Base-by-base conservation (phyloP, 2,888 invertebrate species). In the Oasisia sp. region DNA sequence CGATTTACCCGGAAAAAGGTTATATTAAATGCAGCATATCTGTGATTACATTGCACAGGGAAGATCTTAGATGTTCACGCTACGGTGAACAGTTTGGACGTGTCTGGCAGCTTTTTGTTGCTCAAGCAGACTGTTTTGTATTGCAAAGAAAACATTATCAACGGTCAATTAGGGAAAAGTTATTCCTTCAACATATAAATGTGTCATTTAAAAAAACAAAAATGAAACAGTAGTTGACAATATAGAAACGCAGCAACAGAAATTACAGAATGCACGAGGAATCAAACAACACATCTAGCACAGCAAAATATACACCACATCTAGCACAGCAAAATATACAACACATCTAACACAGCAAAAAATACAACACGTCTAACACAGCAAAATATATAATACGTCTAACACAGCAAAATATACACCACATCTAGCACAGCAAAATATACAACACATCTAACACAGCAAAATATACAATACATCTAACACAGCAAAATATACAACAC, bases 1-100 rank as follows among this genome's bases (percentile, higher is more conserved):
- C n/a, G 27, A 74, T 74, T 74, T 74, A 74, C 74, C 74, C 14
- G 27, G 74, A 74, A 19, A 74, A 74, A 74, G 74, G 74, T 74
- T 74, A 74, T 74, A 74, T 74, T 74, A 74, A 74, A 74, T 74
- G 74, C n/a, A 27, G 74, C 74, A 74, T 74, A 74, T 74, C n/a
- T 74, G 74, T 74, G 74, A 74, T 74, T 74, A 74, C 74, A 74
- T n/a, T 74, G 74, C 74, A 19, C 2, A 27, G n/a, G 27, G 74
- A 74, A 74, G 19, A 74, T n/a, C n/a, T 74, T 74, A 74, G 27
- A 74, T 74, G 14, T 27, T 27, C 74, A 19, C 7, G 74, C 27
- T 19, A 74, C 19, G 7, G 74, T 74, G 74, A 19, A 74, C 74
- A 74, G n/a, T 19, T 5, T 74, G 74, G 74, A 74, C 19, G 27